Evolutionary conservation across 1,140 invertebrate genomes (phyloP), one percentile per base, ranked within the genome.

Genomic region (Platorchestia sp.): DNA sequence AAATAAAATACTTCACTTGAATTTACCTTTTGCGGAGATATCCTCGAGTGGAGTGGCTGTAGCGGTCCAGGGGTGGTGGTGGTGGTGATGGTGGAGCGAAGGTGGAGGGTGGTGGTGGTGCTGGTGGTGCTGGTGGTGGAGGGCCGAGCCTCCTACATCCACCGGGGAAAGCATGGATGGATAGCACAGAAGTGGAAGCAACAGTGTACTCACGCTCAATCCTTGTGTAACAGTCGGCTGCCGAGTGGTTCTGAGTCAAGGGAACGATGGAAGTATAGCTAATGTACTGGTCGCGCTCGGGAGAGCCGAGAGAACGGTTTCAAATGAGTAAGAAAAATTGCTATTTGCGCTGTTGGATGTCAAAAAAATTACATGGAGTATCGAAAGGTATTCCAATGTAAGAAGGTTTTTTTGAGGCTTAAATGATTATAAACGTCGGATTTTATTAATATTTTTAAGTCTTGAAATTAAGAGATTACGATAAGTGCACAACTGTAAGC

Each of bases 41-140:
- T 93, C 91, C 43, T 93, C 91, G 44, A 93, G 45, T 10, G 91
- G 91, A 45, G 43, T 45, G 5, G 91, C 45, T 89, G 87, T 27
- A 47, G 91, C 19, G 40, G 91, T 93, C 91, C 91, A 93, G 22
- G 91, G 91, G 47, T 93, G 91, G 45, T 91, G 89, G 89, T 93
- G 91, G 40, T 93, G 91, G 44, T 90, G 87, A 14, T 45, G 91
- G 45, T 93, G 91, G 40, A 47, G 43, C 7, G 45, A 47, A 47
- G 91, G 45, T 47, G 91, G 91, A 19, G 91, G 43, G 27, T 45
- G 91, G 41, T 89, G 87, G 45, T 93, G 91, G 45, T 93, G 91
- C 45, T 93, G 91, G 91, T 93, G 91, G 44, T 93, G 91, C 45
- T 93, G 91, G 91, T 93, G 91, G 40, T 93, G 91, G 91, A 93